Percentiles rank a stretch among this genome's conserved stretches.
phyloP scores from a whole-genome alignment of 2,113 vertebrate genomes.

The Porphyrio hochstetteri region DNA sequence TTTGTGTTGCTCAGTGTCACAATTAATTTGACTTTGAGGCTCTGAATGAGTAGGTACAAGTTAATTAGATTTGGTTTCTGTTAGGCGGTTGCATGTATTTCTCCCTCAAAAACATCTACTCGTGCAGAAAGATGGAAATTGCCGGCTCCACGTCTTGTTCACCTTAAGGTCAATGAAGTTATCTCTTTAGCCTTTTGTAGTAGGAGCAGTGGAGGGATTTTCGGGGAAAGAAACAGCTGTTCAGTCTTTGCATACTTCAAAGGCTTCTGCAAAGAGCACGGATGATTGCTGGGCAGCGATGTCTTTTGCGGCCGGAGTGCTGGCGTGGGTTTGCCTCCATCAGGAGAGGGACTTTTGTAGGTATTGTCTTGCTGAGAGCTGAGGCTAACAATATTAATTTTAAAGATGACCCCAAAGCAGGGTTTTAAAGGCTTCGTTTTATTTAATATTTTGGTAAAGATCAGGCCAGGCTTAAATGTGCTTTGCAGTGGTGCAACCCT shows the following conservation, averaged over 20 bases:
- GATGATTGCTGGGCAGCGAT: not conserved
- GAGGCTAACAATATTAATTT: not conserved
- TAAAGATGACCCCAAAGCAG: not conserved
- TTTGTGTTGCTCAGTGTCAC: conserved; percentile 31
- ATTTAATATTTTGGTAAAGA: not conserved
- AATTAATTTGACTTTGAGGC: conserved; percentile 40
- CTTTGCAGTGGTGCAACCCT: not conserved
- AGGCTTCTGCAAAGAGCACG: not conserved
- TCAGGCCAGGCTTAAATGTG: not conserved
- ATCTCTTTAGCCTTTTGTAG: not conserved
- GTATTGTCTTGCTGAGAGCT: not conserved
- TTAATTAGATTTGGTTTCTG: conserved; percentile 53
- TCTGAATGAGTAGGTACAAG: conserved; percentile 37
- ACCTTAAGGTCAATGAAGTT: conserved; percentile 37
- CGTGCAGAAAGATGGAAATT: conserved; percentile 1
- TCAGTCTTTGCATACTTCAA: not conserved
- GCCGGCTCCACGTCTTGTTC: not conserved
- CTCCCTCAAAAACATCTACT: conserved; percentile 7
- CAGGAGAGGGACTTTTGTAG: not conserved
- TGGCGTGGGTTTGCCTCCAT: not conserved
- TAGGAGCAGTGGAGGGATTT: not conserved
- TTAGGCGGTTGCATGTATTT: not conserved
- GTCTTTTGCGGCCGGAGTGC: not conserved
- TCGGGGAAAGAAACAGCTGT: not conserved
- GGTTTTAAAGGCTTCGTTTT: not conserved